phyloP scores from a whole-genome alignment of 2,888 invertebrate species.

The Diplazon laetatorius region DNA sequence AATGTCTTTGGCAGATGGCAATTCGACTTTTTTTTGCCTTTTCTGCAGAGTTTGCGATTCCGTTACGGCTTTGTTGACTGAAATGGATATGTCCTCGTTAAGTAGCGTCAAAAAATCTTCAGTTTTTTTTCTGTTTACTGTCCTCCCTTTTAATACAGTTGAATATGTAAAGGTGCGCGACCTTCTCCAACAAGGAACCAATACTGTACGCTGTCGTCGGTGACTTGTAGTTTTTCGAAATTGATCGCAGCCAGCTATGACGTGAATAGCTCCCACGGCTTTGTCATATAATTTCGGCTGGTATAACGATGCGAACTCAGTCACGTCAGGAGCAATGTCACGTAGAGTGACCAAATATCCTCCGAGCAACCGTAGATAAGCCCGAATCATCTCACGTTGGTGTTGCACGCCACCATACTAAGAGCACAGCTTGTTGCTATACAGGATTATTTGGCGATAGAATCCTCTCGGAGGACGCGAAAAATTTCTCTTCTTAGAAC shows the following conservation, averaged over 20 bases:
- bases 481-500: constrained; percentile 57
- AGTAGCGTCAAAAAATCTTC: constrained; percentile 63
- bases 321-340: constrained; percentile 18
- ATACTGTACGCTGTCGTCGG: constrained; percentile 32
- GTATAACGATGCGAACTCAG: constrained; percentile 46
- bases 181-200: constrained; percentile 39
- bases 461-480: constrained; percentile 58
- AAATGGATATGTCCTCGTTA: constrained; percentile 51
- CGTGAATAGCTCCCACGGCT: constrained; percentile 34
- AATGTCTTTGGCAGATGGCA: constrained; percentile 39
- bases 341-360: constrained; percentile 33
- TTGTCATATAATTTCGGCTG: constrained; percentile 40
- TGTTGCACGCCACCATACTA: constrained; percentile 40
- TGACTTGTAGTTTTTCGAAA: constrained; percentile 15
- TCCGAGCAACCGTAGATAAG: constrained; percentile 41
- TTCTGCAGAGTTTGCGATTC: constrained; percentile 44
- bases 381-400: constrained; percentile 56
- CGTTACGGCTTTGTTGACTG: constrained; percentile 60
- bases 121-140: constrained; percentile 1
- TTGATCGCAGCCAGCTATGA: constrained; percentile 12
- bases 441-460: constrained; percentile 54
- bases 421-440: constrained; percentile 21
- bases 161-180: constrained; percentile 13
- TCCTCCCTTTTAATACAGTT: constrained; percentile 31
- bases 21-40: constrained; percentile 34